These are phyloP conservation scores for Neodiprion fabricii DNA, from an alignment of 1,140 invertebrate genomes.

Conservation along the genomic window DNA sequence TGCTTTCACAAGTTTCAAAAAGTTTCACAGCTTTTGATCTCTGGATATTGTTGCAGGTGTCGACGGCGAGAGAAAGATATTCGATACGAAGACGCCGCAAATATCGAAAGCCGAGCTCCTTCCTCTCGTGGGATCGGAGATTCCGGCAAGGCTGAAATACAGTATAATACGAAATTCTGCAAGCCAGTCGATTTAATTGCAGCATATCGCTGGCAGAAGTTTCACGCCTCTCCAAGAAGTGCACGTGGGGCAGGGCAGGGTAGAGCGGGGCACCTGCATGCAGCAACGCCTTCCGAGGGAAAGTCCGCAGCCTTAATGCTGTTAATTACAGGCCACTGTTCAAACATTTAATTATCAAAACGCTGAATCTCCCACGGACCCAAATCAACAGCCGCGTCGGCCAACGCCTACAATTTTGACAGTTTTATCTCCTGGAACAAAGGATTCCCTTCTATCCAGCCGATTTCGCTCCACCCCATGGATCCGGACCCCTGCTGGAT, in stretches of 20 bases:
- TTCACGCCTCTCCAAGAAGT: conserved; percentile 30
- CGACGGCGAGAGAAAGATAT: no score
- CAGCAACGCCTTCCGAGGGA: conserved; percentile 15
- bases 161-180: conserved; percentile 25
- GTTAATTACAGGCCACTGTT: conserved; percentile 51
- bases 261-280: conserved; percentile 3
- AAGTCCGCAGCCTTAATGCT: conserved; percentile 40
- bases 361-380: conserved; percentile 35
- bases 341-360: conserved; percentile 49
- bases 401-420: conserved; percentile 21
- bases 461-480: background rate
- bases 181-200: conserved; percentile 53
- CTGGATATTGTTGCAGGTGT: no score
- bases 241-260: conserved; percentile 24
- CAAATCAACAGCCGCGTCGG: conserved; percentile 29
- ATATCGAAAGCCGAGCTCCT: no score
- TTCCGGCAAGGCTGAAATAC: no score
- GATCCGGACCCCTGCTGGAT: background rate
- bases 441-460: background rate
- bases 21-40: no score
- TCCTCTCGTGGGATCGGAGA: no score
- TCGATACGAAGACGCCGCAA: no score
- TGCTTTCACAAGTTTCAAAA: no score
- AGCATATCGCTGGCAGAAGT: conserved; percentile 43
- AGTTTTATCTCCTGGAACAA: conserved; percentile 12